Base-by-base conservation (phyloP, 2,888 invertebrate genomes). In the Malthinus seriepunctatus region DNA sequence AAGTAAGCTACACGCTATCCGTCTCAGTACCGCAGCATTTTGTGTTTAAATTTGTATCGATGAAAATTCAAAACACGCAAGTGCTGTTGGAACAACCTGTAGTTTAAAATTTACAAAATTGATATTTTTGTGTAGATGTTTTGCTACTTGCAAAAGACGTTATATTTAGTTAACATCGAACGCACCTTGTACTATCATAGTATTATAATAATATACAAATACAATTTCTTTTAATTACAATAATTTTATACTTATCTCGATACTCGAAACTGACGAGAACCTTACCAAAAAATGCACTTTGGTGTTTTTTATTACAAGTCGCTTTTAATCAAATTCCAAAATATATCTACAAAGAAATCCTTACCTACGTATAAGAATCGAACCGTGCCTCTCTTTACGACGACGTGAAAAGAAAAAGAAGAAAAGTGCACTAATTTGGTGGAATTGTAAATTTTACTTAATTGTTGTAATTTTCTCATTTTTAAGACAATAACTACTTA, bases 131-230 rank as follows among this genome's bases (percentile, higher is more conserved):
- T 76, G 76, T 77, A 77, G 77, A 76, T 76, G 76, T 73, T 77
- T 76, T 76, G 77, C 77, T 77, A n/a, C 39, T 42, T 77, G 76
- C 76, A 72, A 73, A 68, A 70, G 72, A 67, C 67, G 73, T 69
- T 73, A 76, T 73, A 71, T 75, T 77, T 78, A 78, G 77, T 76
- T 76, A 71, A 77, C 76, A 77, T 77, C 77, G 76, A 77, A 77
- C 74, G 76, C 78, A 78, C 77, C 63, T 65, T 67, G 63, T 69
- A 68, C 67, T 67, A 65, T 68, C 63, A 67, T 67, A 69, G 67
- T 66, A 68, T 69, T 69, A 67, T 65, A 69, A 67, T 66, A 67
- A 67, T 67, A 67, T 59, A 63, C 58, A 59, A 66, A 63, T 62
- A 66, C 63, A 66, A 63, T 67, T 69, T 69, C 66, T 65, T 67